Base-by-base conservation (phyloP, 2,888 invertebrate species). In the Hecatera dysodea region DNA sequence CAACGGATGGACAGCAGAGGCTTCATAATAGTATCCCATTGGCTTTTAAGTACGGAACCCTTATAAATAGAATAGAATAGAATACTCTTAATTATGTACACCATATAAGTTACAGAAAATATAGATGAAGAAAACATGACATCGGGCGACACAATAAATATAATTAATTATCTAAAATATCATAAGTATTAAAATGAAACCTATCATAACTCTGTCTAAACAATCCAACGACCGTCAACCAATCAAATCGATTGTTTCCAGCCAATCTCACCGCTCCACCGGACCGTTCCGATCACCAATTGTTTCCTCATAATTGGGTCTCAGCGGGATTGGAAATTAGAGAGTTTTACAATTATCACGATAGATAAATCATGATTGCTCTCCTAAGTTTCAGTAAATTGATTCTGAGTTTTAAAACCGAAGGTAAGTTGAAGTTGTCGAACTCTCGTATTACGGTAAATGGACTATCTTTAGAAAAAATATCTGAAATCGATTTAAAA, bases 291-390 rank as follows among this genome's bases (percentile, higher is more conserved):
- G 46, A 84, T 72, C 52, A 46, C 70, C 67, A 72, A 83, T 85
- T 77, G 83, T 82, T 80, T 75, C 71, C 70, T 71, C 80, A 77
- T 84, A 84, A 84, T 83, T 85, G 83, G 67, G 60, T 72, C 70
- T 72, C 73, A 61, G 46, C 55, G 66, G 56, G 48, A 72, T 79
- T 71, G 55, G 70, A 72, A 84, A 77, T 77, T 72, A 74, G 74
- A 70, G 74, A 84, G 74, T 83, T 84, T 84, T 83, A 80, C 85
- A 85, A 82, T 82, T 73, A 83, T 80, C 67, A 11, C 59, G 39
- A 61, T 53, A 52, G 78, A 74, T 75, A 76, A 76, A 70, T 67
- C 48, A 22, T 76, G 74, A 82, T 84, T 77, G 80, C 42, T 76
- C 84, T 82, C 60, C 63, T 56, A 69, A 64, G 53, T 74, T 80